A percentile compares a stretch with the other conserved stretches of the same genome.
Conservation (phyloP, 2,113 vertebrate species). For the Brachionichthys hirsutus region DNA sequence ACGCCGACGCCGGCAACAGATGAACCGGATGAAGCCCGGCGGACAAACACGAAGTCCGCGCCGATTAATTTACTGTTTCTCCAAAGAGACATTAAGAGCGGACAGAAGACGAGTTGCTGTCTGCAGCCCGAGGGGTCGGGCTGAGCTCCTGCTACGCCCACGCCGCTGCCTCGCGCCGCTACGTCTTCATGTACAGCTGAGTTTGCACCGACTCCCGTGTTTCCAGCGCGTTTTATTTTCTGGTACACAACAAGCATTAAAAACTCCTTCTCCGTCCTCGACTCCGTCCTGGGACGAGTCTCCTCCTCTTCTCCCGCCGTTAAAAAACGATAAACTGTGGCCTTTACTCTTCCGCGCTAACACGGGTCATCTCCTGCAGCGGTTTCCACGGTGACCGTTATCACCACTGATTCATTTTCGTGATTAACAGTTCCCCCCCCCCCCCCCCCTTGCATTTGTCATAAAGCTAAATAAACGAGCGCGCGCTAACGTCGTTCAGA, state of each 20-base stretch:
- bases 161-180: slow-evolving; percentile 15
- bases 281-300: too few species aligned
- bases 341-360: too few species aligned
- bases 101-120: slow-evolving; percentile 49
- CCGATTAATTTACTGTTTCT: slow-evolving; percentile 57
- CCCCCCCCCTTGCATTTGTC: too few species aligned
- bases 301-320: background rate
- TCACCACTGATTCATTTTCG: too few species aligned
- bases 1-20: slow-evolving; percentile 9
- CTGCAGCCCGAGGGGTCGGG: slow-evolving; percentile 38
- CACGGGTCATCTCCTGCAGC: too few species aligned
- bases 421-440: too few species aligned
- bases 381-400: too few species aligned
- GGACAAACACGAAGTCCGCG: slow-evolving; percentile 58
- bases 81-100: slow-evolving; percentile 59
- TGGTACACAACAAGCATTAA: background rate
- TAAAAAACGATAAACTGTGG: too few species aligned
- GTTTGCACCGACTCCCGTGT: slow-evolving; percentile 1
- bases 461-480: too few species aligned
- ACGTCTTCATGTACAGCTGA: slow-evolving; percentile 5
- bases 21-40: slow-evolving; percentile 48
- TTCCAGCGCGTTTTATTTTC: background rate
- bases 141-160: slow-evolving; percentile 46
- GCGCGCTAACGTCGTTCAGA: too few species aligned
- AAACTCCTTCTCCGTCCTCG: too few species aligned